These are phyloP conservation scores for Tenthredo scrophulariae DNA, from an alignment of 2,888 invertebrate species.

Conservation along the genomic window DNA sequence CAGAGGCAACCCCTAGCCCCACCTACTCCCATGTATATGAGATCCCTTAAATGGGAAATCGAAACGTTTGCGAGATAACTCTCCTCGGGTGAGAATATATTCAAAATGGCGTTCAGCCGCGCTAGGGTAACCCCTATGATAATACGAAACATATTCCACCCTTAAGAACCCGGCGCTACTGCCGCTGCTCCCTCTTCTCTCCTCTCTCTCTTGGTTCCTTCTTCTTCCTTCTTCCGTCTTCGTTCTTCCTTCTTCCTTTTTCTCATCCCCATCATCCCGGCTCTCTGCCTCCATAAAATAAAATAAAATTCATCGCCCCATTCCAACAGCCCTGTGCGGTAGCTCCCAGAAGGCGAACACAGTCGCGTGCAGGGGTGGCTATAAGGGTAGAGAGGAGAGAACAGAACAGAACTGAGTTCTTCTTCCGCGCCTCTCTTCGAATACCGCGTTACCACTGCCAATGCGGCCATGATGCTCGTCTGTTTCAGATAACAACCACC, in stretches of 20 bases:
- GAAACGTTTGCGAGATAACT: conserved; percentile 78
- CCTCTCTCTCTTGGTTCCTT: conserved; percentile 4
- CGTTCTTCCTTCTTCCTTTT: neutral
- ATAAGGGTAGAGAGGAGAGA: neutral
- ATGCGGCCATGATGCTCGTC: conserved; percentile 62
- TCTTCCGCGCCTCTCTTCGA: conserved; percentile 49
- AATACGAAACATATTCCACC: conserved; percentile 78
- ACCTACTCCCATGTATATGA: conserved; percentile 65
- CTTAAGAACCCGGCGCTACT: conserved; percentile 66
- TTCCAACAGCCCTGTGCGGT: conserved; percentile 8
- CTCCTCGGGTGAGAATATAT: conserved; percentile 77
- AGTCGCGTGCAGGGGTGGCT: conserved; percentile 31
- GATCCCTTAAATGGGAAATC: conserved; percentile 78
- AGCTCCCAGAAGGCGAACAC: conserved; percentile 45
- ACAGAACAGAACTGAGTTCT: neutral
- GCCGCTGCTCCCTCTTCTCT: conserved; percentile 14
- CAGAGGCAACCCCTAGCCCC: conserved; percentile 60
- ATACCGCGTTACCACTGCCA: conserved; percentile 46
- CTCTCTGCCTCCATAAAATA: conserved; percentile 66
- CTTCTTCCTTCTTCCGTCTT: neutral
- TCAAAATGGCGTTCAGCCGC: conserved; percentile 76
- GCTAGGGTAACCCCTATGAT: conserved; percentile 75
- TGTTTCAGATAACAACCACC: conserved; percentile 66
- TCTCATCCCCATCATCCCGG: conserved; percentile 58
- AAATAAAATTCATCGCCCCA: conserved; percentile 76